phyloP scores from a whole-genome alignment of 2,113 vertebrate genomes.

The Chinchilla lanigera region DNA sequence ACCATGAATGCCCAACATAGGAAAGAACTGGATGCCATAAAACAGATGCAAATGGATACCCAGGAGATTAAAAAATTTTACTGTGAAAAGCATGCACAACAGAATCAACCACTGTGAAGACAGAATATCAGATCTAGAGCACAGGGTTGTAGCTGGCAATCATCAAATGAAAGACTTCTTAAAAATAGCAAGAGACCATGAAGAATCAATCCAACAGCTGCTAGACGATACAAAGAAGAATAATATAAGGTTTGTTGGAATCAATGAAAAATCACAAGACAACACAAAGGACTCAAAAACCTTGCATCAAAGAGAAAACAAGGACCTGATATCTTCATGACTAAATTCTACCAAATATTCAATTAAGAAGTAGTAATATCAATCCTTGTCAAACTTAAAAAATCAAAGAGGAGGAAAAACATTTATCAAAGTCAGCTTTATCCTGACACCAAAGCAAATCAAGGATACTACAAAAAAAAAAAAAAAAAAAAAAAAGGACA shows the following conservation, averaged over 20 bases:
- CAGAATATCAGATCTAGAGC: background rate
- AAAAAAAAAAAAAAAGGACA: background rate
- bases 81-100: background rate
- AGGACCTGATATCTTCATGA: background rate
- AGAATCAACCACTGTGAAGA: background rate
- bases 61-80: background rate
- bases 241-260: background rate
- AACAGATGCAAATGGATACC: background rate
- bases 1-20: background rate
- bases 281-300: background rate
- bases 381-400: slow-evolving; percentile 4
- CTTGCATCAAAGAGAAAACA: background rate
- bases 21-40: background rate
- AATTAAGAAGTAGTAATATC: background rate
- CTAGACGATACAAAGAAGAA: background rate
- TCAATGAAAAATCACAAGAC: background rate
- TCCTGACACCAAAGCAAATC: background rate
- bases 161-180: background rate
- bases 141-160: background rate
- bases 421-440: background rate
- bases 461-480: background rate
- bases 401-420: background rate
- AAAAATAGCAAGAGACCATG: background rate
- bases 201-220: background rate
- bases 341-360: background rate